Conservation (phyloP, 2,113 vertebrate species). For the Cyprichromis sp. region DNA sequence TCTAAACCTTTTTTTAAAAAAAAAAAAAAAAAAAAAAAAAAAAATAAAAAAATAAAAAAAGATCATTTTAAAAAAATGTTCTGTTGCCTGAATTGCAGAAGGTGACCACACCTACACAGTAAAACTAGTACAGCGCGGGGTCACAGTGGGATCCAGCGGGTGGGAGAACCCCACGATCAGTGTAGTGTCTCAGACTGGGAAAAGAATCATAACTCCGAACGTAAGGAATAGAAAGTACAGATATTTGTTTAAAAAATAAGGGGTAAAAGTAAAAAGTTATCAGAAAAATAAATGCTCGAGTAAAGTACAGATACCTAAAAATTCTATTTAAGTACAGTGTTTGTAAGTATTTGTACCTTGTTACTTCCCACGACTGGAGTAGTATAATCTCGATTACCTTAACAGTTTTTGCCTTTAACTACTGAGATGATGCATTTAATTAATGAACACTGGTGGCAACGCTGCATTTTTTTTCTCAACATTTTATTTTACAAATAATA, state of each 20-base stretch:
- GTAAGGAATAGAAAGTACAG: not conserved
- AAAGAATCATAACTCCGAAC: not conserved
- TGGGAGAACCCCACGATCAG: not conserved
- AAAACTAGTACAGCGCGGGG: not conserved
- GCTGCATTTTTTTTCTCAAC: accelerated
- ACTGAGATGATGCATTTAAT: not conserved
- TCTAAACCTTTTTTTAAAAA: too few species aligned
- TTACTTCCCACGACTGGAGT: not conserved
- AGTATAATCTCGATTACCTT: not conserved
- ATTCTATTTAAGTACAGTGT: not conserved
- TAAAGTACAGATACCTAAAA: not conserved
- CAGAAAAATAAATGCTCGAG: not conserved
- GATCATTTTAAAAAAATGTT: not conserved
- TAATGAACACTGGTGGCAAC: not conserved
- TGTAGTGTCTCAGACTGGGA: not conserved
- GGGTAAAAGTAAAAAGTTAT: not conserved
- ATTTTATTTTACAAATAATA: not conserved
- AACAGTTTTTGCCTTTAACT: not conserved
- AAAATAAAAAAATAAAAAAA: too few species aligned
- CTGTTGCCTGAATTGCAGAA: not conserved
- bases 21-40: not conserved
- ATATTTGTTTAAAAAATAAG: not conserved
- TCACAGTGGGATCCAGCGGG: not conserved
- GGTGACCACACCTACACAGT: not conserved
- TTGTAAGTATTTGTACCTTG: not conserved